Conservation (phyloP, 2,113 vertebrate genomes). For the Lophius piscatorius region DNA sequence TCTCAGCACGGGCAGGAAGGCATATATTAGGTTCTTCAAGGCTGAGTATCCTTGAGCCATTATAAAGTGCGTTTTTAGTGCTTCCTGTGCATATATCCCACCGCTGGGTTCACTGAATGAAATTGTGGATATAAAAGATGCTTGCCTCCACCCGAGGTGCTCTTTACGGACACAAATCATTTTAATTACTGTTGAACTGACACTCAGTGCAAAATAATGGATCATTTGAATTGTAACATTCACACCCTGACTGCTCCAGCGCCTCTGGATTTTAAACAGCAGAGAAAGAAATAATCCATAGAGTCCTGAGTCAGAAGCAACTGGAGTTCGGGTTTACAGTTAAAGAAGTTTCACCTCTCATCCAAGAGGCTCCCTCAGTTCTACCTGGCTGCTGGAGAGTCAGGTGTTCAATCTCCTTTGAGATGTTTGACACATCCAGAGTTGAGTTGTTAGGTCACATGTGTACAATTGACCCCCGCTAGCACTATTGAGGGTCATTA, state of each 20-base stretch:
- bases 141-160: too few species aligned
- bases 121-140: slow-evolving; percentile 36
- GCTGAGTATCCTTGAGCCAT: slow-evolving; percentile 64
- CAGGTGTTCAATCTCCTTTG: too few species aligned
- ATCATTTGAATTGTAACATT: slow-evolving; percentile 37
- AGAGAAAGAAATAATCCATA: too few species aligned
- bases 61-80: slow-evolving; percentile 54
- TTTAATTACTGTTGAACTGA: slow-evolving; percentile 31
- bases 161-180: slow-evolving; percentile 27
- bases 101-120: slow-evolving; percentile 29
- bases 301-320: too few species aligned
- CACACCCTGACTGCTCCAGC: not conserved
- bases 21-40: slow-evolving; percentile 64
- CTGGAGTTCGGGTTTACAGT: too few species aligned
- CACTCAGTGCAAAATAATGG: slow-evolving; percentile 19
- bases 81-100: slow-evolving; percentile 34
- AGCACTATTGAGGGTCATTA: too few species aligned
- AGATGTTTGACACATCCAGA: too few species aligned
- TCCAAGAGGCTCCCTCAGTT: too few species aligned
- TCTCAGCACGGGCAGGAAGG: slow-evolving; percentile 42
- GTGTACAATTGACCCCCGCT: too few species aligned
- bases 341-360: too few species aligned
- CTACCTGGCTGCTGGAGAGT: too few species aligned
- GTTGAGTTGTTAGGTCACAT: too few species aligned
- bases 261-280: not conserved